A percentile compares a stretch with the other conserved stretches of the same genome.
Conservation (phyloP, 1,140 invertebrate species). For the Diabrotica virgifera region DNA sequence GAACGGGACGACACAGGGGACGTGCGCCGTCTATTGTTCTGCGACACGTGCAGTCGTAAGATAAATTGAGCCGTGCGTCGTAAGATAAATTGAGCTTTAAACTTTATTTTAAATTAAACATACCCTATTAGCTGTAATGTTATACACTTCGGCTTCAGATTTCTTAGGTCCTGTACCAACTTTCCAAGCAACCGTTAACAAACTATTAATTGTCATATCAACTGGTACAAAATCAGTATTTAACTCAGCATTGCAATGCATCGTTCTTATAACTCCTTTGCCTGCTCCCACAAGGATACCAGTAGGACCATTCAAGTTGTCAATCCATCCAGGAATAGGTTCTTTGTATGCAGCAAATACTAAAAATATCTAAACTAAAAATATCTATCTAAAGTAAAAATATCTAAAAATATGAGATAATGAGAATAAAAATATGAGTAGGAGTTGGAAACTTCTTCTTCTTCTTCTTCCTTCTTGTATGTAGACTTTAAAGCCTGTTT, state of each 20-base stretch:
- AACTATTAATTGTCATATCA: conserved; percentile 74
- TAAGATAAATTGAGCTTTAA: too few relatives aligned
- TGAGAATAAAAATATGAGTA: background rate
- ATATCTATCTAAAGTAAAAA: too few relatives aligned
- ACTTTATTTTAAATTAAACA: background rate
- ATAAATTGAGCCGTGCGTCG: too few relatives aligned
- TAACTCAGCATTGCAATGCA: conserved; percentile 61
- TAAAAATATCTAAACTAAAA: conserved; percentile 32
- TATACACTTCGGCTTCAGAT: conserved; percentile 42
- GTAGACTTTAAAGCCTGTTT: too few relatives aligned
- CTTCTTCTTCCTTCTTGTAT: too few relatives aligned
- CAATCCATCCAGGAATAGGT: conserved; percentile 83
- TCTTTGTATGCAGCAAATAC: conserved; percentile 68
- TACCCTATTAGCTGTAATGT: conserved; percentile 35
- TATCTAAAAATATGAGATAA: conserved; percentile 26
- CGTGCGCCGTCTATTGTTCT: too few relatives aligned
- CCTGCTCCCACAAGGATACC: conserved; percentile 74
- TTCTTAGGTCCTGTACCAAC: conserved; percentile 45
- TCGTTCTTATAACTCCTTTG: conserved; percentile 75
- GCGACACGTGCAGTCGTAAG: too few relatives aligned
- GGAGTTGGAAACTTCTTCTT: too few relatives aligned
- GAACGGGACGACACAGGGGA: too few relatives aligned
- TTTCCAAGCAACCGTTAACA: conserved; percentile 73
- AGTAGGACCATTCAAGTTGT: conserved; percentile 91
- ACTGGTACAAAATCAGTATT: conserved; percentile 76